Evolutionary conservation across 2,888 invertebrate species (phyloP), one percentile per base, ranked within the genome.

Genomic region (Andrena fulva): DNA sequence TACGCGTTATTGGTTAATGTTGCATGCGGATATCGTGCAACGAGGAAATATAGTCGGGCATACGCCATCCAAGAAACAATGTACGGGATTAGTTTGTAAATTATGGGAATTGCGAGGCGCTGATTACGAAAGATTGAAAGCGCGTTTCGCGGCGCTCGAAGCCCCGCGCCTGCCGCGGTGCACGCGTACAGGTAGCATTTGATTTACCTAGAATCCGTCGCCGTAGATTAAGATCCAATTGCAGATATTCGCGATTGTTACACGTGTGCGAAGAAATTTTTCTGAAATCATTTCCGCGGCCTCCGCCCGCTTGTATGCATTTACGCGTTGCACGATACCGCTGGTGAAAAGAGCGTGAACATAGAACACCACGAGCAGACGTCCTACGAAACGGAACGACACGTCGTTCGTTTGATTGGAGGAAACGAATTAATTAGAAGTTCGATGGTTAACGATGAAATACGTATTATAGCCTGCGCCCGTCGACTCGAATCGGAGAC

Each of bases 1-100:
- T 77, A 82, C 69, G 68, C 66, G 69, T 82, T 77, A 76, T 77
- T 27, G 54, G 62, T 76, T 74, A 42, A 63, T 89, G 92, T 93
- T 93, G 92, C 93, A 92, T 90, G 85, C 89, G 90, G 89, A 88
- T 90, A 90, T 81, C 89, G 91, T 92, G 93, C 93, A 93, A 93
- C 92, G 92, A 93, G 91, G 82, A 85, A 85, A 86, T 86, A 73
- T 50, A 27, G 33, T 66, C 20, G 60, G 50, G 50, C 73, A 56
- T 77, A 16, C 42, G 42, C 4, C 42, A 42, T 42, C 42, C 20
- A 77, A 59, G 80, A 76, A 31, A 12, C 8, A 33, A 16, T n/a
- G 6, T 2, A 0, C 81, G 48, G 33, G 69, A n/a, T 73, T 86
- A 68, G 82, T 79, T 82, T 77, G 67, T 67, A 83, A 77, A 78